Base-by-base conservation (phyloP, 2,113 vertebrate genomes). In the Sceloporus tristichus region DNA sequence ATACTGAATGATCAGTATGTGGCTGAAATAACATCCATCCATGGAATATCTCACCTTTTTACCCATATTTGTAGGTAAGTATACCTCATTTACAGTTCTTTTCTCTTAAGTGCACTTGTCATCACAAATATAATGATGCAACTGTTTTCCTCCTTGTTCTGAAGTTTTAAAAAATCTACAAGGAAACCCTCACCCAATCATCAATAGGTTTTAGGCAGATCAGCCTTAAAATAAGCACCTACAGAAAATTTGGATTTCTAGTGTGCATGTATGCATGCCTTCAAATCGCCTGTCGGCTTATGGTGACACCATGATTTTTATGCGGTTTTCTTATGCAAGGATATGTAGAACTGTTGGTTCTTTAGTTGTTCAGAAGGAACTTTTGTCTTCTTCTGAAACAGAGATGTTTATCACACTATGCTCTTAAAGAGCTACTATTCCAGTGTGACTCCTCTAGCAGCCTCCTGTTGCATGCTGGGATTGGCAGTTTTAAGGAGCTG, bases 61-160 rank as follows among this genome's bases (percentile, higher is more conserved):
- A 54, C 40, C 65, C 40, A 48, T 38, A 68, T 70, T 82, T n/a
- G 48, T 82, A 70, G 38, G 14, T 66, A 82, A 68, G 40, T 42
- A 83, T 18, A 70, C 71, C 7, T 84, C 8, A 71, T 84, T 84
- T 29, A 11, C 82, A 71, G 27, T 34, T 84, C 66, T 71, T 54
- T 84, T 82, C 65, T 53, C 14, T 83, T 70, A 9, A 54, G 81
- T 42, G 70, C 25, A 70, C 19, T 70, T n/a, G 40, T 83, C 81
- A 83, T 53, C 27, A 70, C 19, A 83, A 68, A 70, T 66, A 83
- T 70, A 70, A 83, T 70, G 70, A 83, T 53, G 48, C 48, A 25
- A 83, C 5, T 70, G 65, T 53, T 81, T 7, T 16, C 25, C 27
- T 42, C 8, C 25, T 11, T 54, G 11, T 40, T 8, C 42, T 48